A percentile compares a stretch with the other conserved stretches of the same genome.
phyloP scores from a whole-genome alignment of 2,888 invertebrate species.

The Nesidiocoris tenuis region DNA sequence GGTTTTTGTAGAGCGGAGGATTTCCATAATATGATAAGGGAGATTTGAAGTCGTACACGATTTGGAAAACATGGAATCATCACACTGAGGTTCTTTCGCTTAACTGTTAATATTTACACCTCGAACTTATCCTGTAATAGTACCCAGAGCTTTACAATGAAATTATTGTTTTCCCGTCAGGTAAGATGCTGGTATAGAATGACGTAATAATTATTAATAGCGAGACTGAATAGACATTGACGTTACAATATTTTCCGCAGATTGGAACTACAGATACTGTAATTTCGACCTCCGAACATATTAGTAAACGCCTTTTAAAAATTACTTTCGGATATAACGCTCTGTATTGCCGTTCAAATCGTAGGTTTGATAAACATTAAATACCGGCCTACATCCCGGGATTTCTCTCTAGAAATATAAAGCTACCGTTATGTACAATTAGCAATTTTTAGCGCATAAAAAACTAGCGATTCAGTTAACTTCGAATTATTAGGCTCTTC shows the following conservation, averaged over 20 bases:
- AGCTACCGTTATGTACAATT: constrained; percentile 38
- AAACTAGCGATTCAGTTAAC: constrained; percentile 33
- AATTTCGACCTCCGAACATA: not conserved
- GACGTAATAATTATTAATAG: not conserved
- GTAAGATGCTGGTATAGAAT: not conserved
- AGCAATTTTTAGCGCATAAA: constrained; percentile 34
- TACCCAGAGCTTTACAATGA: not conserved
- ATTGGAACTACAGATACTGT: not conserved
- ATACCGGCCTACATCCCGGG: not conserved
- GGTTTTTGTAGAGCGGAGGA: too few species aligned
- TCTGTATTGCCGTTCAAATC: not conserved
- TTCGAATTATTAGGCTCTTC: constrained; percentile 35
- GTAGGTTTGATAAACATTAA: not conserved
- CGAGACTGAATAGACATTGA: not conserved
- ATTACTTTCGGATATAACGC: not conserved
- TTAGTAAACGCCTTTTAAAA: not conserved
- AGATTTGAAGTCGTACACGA: too few species aligned
- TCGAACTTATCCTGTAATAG: not conserved
- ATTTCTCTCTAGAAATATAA: constrained; percentile 18
- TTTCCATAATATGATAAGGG: too few species aligned
- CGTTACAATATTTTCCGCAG: not conserved
- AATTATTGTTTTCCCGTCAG: not conserved
- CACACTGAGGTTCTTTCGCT: not conserved
- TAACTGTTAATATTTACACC: not conserved
- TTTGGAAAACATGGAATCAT: not conserved